Base-by-base conservation (phyloP, 2,888 invertebrate species). In the Acronicta alni region DNA sequence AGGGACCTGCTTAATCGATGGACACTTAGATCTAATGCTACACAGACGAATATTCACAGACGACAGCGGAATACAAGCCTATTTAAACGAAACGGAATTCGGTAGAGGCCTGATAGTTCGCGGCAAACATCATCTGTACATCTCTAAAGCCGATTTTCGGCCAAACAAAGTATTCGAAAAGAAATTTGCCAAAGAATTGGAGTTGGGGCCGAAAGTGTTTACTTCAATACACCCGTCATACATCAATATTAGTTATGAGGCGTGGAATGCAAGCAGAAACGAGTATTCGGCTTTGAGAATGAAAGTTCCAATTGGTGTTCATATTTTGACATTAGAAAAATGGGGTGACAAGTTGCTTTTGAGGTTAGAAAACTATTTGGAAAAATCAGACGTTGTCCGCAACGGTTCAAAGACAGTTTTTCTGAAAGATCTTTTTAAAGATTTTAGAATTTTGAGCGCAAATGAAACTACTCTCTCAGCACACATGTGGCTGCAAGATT, bases 41-140 rank as follows among this genome's bases (percentile, higher is more conserved):
- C 98, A 99, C 79, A 95, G 99, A 58, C 94, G 98, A 46, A 92
- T 98, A 15, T 84, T 98, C 0, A 95, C 95, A 14, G 99, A 99
- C 76, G 99, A 99, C 86, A 96, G 95, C 0, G 81, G 79, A 0
- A 39, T 79, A 0, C 45, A 67, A 3, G 56, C 76, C 0, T 58
- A 37, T 20, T 6, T 90, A 0, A 89, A 91, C 52, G 91, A 90
- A 41, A 89, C 87, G 0, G 79, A 83, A 2, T 32, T 74, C 0
- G 82, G 58, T 0, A 32, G 75, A 35, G 88, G 87, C 0, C 60
- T 87, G 0, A 66, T 80, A 0, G 80, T 88, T 0, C 66, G 88
- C 38, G 92, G 92, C 0, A 87, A 78, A 3, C 92, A 92, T 48
- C 82, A 86, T 12, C 7, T 92, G 0, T 91, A 91, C 48, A 4